Evolutionary conservation across 1,140 invertebrate genomes (phyloP).

Genomic region (Drosophila kikkawai): DNA sequence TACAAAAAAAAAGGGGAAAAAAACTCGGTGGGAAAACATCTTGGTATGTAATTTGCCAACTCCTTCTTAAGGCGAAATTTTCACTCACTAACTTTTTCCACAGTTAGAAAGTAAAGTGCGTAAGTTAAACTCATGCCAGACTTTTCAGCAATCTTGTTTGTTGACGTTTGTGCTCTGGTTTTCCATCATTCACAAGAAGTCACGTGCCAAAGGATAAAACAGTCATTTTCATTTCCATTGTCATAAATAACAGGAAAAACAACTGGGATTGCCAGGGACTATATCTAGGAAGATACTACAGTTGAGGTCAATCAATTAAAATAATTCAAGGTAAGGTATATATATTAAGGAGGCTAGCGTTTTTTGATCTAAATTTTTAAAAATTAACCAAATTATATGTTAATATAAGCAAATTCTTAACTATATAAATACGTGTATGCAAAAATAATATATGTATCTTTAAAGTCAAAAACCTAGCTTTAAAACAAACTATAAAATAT

Average conservation of each 20-base stretch:
- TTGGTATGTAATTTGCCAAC: constrained; percentile 42
- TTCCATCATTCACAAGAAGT: constrained; percentile 39
- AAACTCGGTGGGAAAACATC: constrained; percentile 38
- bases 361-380: background rate
- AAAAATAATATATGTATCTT: too few species aligned
- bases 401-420: background rate
- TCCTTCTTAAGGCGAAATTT: constrained; percentile 33
- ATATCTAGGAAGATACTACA: constrained; percentile 6
- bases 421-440: too few species aligned
- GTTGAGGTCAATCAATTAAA: background rate
- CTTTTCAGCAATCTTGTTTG: background rate
- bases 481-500: background rate
- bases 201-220: constrained; percentile 67
- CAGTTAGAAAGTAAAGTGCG: constrained; percentile 64
- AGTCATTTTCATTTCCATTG: constrained; percentile 56
- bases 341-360: too few species aligned
- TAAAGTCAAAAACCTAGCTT: too few species aligned
- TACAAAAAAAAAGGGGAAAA: background rate
- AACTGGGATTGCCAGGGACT: constrained; percentile 34
- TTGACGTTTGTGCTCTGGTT: constrained; percentile 31
- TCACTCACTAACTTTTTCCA: constrained; percentile 33
- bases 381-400: too few species aligned
- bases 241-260: constrained; percentile 60
- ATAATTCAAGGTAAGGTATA: background rate
- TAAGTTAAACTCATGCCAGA: background rate